Evolutionary conservation across 2,797 vertebrate species (phyloP), one percentile per base, ranked within the genome.

Genomic region (Threskiornis aethiopicus): DNA sequence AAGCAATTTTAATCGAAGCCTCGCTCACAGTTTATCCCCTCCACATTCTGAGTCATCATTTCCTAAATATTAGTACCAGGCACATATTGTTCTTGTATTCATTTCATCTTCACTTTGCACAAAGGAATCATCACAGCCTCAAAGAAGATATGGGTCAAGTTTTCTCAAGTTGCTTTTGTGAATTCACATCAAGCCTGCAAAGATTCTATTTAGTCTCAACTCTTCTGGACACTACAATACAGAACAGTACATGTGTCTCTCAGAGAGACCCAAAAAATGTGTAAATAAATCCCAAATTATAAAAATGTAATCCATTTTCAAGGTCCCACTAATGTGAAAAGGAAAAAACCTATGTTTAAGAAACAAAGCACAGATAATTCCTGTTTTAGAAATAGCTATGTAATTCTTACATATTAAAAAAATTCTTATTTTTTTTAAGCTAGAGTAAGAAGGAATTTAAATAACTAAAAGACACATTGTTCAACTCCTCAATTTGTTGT

Each of bases 1-100:
- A 6, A 41, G 31, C 0, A 1, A 37, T 10, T 46, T 52, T 10
- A 31, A 11, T 8, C 1, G 1, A 71, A 86, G n/a, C 15, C 31
- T 64, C 33, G 3, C 25, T 41, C 37, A 28, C 35, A 26, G 33
- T 20, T 83, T 31, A 39, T 16, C 29, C 71, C 33, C 10, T 72
- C 54, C 33, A 37, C 31, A n/a, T 16, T 41, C 19, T 18, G 13
- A 71, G 26, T 8, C 52, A 61, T 28, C 24, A 35, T 16, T 64
- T 67, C 28, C 54, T 64, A 71, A 81, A 28, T 9, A 24, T 16
- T 24, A 84, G 10, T 20, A 57, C n/a, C 28, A 41, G 17, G 28
- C n/a, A 46, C 11, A 37, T 8, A 35, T 13, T 58, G 49, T 54
- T 67, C 65, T 35, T 52, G 41, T 6, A 33, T 44, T 72, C 8